Conservation (phyloP, 2,888 invertebrate genomes). For the Ceratothoa steindachneri region DNA sequence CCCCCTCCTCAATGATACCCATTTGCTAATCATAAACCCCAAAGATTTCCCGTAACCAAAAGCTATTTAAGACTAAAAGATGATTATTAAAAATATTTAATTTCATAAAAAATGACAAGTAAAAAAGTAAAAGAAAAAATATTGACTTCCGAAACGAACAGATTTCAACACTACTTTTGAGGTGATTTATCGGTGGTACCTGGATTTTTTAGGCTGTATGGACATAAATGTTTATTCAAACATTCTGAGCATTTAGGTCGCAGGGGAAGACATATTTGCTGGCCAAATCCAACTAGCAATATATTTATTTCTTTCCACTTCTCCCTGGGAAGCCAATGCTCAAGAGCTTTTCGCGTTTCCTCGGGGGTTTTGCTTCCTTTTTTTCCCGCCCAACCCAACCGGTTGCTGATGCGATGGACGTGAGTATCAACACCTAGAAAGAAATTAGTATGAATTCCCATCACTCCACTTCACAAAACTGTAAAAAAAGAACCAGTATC, state of each 20-base stretch:
- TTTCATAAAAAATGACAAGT: too few relatives aligned
- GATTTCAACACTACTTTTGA: too few relatives aligned
- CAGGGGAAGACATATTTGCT: slow-evolving; percentile 79
- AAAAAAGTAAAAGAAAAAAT: too few relatives aligned
- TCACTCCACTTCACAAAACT: neutral
- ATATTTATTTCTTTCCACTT: slow-evolving; percentile 81
- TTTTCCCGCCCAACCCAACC: slow-evolving; percentile 76
- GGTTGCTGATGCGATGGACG: slow-evolving; percentile 89
- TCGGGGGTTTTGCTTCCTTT: slow-evolving; percentile 72
- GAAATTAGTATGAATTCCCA: neutral
- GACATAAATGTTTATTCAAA: slow-evolving; percentile 60
- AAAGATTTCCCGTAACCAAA: too few relatives aligned
- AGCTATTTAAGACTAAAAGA: too few relatives aligned
- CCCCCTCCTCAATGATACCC: too few relatives aligned
- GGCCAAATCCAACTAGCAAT: slow-evolving; percentile 94
- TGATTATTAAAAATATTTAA: too few relatives aligned
- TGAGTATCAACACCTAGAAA: slow-evolving; percentile 86
- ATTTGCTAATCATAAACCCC: too few relatives aligned
- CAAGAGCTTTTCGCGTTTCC: slow-evolving; percentile 73
- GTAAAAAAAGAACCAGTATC: neutral
- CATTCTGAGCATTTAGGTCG: slow-evolving; percentile 79
- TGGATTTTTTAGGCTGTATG: neutral
- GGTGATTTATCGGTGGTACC: too few relatives aligned
- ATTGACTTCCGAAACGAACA: too few relatives aligned
- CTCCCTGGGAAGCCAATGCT: slow-evolving; percentile 81